phyloP scores from a whole-genome alignment of 2,888 invertebrate genomes.

The Eupithecia insigniata region DNA sequence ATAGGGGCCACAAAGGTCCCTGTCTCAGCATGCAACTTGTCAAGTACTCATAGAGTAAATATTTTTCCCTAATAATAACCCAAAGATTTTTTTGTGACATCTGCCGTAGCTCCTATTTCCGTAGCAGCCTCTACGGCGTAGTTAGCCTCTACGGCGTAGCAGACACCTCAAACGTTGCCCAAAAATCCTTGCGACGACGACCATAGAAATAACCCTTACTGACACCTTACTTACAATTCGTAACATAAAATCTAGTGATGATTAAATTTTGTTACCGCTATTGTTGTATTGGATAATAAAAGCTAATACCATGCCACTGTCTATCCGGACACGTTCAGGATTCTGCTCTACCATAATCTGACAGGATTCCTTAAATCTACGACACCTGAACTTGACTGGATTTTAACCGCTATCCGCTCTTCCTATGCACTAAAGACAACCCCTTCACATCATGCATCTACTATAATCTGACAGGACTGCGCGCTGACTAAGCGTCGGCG shows the following conservation, averaged over 20 bases:
- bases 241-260: not conserved
- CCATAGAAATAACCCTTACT: no score
- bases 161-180: not conserved
- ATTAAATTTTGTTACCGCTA: no score
- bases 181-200: not conserved
- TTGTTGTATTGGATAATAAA: not conserved
- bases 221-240: not conserved
- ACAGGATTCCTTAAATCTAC: not conserved
- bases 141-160: slow-evolving; percentile 6
- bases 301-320: not conserved
- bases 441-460: slow-evolving; percentile 50
- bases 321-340: not conserved
- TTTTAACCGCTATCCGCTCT: slow-evolving; percentile 11
- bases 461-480: slow-evolving; percentile 60
- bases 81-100: not conserved
- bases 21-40: no score
- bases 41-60: no score
- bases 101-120: not conserved
- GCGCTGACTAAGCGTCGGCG: slow-evolving; percentile 61
- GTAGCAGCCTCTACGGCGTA: slow-evolving; percentile 4
- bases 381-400: no score
- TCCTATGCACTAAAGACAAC: slow-evolving; percentile 13
- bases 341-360: not conserved
- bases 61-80: no score
- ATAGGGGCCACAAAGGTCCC: no score